These are phyloP conservation scores for Drosophila vallismaia DNA, from an alignment of 2,888 invertebrate genomes.

Conservation along the genomic window DNA sequence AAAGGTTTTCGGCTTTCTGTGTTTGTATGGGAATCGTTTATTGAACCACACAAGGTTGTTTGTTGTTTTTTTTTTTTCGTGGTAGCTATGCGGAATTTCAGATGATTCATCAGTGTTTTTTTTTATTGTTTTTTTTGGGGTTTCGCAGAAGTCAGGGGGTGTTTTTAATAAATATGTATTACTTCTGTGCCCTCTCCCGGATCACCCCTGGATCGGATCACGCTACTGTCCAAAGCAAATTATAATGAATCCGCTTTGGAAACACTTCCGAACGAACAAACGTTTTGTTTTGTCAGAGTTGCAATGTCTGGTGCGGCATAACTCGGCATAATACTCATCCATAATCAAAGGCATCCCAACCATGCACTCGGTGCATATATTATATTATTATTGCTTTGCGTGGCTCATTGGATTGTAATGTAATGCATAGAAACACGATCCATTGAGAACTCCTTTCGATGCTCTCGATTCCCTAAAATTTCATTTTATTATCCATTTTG, in stretches of 20 bases:
- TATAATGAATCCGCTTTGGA: constrained; percentile 37
- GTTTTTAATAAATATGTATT: constrained; percentile 21
- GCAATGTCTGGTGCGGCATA: constrained; percentile 28
- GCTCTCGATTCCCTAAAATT: constrained; percentile 10
- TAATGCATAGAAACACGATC: constrained; percentile 25
- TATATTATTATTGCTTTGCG: too few relatives aligned
- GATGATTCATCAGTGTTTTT: constrained; percentile 63
- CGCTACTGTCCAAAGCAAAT: constrained; percentile 42
- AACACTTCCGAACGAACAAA: constrained; percentile 21
- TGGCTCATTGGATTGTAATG: constrained; percentile 32
- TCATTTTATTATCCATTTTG: constrained; percentile 42
- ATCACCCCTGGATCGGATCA: constrained; percentile 37
- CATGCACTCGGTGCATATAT: constrained; percentile 8
- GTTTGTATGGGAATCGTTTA: constrained; percentile 60
- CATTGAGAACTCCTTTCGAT: constrained; percentile 48
- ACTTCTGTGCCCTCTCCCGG: neutral
- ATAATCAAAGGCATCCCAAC: neutral
- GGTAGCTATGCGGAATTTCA: constrained; percentile 67
- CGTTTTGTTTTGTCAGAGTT: constrained; percentile 27
- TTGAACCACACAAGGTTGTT: constrained; percentile 58
- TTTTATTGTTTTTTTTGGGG: constrained; percentile 43
- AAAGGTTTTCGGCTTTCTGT: constrained; percentile 64
- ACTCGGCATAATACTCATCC: constrained; percentile 24
- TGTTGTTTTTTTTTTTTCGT: constrained; percentile 36
- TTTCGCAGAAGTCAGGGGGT: constrained; percentile 46